Evolutionary conservation across 1,140 invertebrate genomes (phyloP).

Genomic region (Pentalonia nigronervosa): DNA sequence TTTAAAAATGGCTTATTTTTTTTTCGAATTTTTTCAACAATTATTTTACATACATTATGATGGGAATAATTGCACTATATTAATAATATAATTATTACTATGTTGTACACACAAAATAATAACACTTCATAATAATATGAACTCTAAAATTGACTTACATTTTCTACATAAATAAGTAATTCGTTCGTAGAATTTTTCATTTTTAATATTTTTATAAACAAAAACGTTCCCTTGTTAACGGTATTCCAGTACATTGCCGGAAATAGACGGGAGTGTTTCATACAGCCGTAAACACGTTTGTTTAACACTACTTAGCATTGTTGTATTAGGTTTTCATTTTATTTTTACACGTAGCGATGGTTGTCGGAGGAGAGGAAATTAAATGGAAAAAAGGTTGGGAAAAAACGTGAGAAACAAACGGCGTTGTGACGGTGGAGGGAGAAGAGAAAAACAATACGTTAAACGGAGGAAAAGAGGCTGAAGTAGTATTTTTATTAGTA

Average conservation of each 20-base stretch:
- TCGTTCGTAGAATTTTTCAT: background rate
- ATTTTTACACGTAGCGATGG: background rate
- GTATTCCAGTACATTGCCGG: background rate
- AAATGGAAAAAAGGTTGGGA: slow-evolving; percentile 29
- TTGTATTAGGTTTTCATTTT: slow-evolving; percentile 11
- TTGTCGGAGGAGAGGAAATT: background rate
- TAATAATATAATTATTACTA: too few species aligned
- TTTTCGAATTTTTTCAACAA: too few species aligned
- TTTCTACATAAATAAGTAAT: background rate
- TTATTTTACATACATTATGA: too few species aligned
- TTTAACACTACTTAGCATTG: slow-evolving; percentile 32
- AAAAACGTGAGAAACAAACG: slow-evolving; percentile 14
- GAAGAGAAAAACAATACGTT: slow-evolving; percentile 12
- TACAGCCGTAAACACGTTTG: background rate
- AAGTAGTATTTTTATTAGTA: slow-evolving; percentile 52
- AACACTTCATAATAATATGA: too few species aligned
- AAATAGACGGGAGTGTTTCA: background rate
- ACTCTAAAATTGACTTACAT: too few species aligned
- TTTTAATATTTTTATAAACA: background rate
- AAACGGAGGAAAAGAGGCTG: background rate
- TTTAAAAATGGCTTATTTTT: too few species aligned
- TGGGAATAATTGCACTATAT: too few species aligned
- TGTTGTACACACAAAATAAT: too few species aligned
- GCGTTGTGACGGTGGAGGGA: too few species aligned
- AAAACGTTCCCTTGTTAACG: background rate